phyloP scores from a whole-genome alignment of 2,888 invertebrate genomes.

The Brenthis ino region DNA sequence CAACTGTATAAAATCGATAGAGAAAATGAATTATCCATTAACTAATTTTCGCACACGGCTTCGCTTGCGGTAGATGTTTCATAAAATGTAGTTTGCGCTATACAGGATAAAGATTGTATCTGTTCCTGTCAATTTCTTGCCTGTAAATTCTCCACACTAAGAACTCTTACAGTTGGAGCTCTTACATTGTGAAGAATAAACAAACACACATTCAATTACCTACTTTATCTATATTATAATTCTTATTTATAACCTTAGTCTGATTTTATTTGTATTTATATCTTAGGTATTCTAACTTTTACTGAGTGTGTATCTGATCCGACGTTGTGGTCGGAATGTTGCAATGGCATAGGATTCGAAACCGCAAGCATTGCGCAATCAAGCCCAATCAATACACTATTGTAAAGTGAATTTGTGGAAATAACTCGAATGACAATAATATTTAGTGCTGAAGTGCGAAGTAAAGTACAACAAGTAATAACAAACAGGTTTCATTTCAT shows the following conservation, averaged over 20 bases:
- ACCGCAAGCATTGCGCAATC: conserved; percentile 30
- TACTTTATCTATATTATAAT: too few relatives aligned
- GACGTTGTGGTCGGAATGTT: conserved; percentile 32
- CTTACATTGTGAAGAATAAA: too few relatives aligned
- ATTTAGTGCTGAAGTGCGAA: conserved; percentile 18
- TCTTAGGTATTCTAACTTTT: conserved; percentile 3
- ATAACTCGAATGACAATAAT: conserved; percentile 26
- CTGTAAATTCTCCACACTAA: too few relatives aligned
- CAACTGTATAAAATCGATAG: background rate
- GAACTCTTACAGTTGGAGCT: too few relatives aligned
- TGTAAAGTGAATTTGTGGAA: conserved; percentile 31
- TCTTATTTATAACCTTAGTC: background rate
- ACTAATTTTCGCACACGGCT: too few relatives aligned
- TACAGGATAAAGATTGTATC: too few relatives aligned
- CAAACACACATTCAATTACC: too few relatives aligned
- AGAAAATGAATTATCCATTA: background rate
- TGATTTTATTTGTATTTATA: conserved; percentile 9
- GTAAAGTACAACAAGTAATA: background rate
- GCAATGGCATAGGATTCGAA: conserved; percentile 34
- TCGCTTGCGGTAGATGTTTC: too few relatives aligned
- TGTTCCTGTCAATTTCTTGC: too few relatives aligned
- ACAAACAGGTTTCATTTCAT: background rate
- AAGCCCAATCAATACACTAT: conserved; percentile 31
- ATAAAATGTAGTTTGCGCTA: too few relatives aligned
- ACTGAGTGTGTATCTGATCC: conserved; percentile 20